Evolutionary conservation across 2,888 invertebrate genomes (phyloP).

Genomic region (Criorhina ranunculi): DNA sequence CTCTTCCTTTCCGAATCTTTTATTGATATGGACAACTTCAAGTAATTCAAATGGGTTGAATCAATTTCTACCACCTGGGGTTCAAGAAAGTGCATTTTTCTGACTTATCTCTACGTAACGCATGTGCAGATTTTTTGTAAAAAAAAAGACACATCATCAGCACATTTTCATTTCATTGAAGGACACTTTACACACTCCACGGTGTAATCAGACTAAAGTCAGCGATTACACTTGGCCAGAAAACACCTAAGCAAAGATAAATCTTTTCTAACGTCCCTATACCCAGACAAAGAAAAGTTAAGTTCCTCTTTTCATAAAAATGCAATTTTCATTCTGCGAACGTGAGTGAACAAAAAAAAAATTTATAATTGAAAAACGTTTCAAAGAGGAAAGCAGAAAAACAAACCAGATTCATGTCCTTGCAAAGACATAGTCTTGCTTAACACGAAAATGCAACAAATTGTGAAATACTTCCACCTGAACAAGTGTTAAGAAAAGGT

Average conservation of each 20-base stretch:
- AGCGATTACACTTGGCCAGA: slow-evolving; percentile 35
- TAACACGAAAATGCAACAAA: slow-evolving; percentile 60
- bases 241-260: slow-evolving; percentile 29
- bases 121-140: slow-evolving; percentile 1
- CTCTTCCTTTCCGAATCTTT: not conserved
- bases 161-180: slow-evolving; percentile 58
- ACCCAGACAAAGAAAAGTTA: not conserved
- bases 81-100: not conserved
- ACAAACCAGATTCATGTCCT: slow-evolving; percentile 32
- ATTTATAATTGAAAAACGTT: slow-evolving; percentile 66
- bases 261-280: slow-evolving; percentile 12
- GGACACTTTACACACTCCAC: slow-evolving; percentile 29
- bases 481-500: not conserved
- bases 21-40: not conserved
- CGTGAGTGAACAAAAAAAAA: slow-evolving; percentile 36
- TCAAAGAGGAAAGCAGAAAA: slow-evolving; percentile 9
- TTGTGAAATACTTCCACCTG: slow-evolving; percentile 42
- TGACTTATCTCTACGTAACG: not conserved
- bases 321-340: slow-evolving; percentile 51
- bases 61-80: not conserved
- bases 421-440: slow-evolving; percentile 26
- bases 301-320: slow-evolving; percentile 43
- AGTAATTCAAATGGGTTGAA: not conserved
- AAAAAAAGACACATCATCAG: slow-evolving; percentile 45
- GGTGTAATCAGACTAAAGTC: slow-evolving; percentile 39